These are phyloP conservation scores for Bellardia bayeri DNA, from an alignment of 2,888 invertebrate genomes.

Conservation along the genomic window DNA sequence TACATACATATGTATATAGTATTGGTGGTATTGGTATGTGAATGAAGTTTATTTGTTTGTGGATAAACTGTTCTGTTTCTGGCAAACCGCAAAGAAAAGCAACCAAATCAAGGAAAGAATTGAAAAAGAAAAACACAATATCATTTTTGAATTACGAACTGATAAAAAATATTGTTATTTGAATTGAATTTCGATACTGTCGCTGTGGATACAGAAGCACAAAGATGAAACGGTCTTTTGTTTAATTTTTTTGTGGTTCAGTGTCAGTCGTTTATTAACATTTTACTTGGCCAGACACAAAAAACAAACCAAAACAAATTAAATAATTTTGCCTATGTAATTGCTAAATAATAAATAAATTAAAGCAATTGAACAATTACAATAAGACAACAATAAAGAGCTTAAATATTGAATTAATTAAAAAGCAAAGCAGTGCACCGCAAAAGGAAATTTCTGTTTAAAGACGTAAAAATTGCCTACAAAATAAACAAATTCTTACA, in stretches of 20 bases:
- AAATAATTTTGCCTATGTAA: background rate
- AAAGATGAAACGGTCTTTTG: conserved; percentile 52
- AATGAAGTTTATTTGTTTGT: conserved; percentile 18
- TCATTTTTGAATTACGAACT: conserved; percentile 55
- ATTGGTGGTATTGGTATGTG: conserved; percentile 1
- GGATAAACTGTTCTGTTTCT: conserved; percentile 18
- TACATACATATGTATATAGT: background rate
- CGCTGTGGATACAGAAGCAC: conserved; percentile 35
- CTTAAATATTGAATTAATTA: background rate
- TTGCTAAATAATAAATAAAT: conserved; percentile 21
- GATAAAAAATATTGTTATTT: conserved; percentile 63
- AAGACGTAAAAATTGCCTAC: background rate
- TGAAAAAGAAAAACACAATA: conserved; percentile 35
- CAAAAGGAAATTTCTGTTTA: background rate
- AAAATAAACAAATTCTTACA: background rate
- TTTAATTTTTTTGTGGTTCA: conserved; percentile 27
- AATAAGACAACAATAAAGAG: background rate
- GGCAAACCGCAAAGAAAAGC: conserved; percentile 29
- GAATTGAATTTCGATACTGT: conserved; percentile 47
- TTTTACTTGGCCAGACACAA: conserved; percentile 61
- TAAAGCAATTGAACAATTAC: background rate
- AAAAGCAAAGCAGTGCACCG: background rate
- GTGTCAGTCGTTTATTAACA: conserved; percentile 63
- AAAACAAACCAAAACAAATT: conserved; percentile 33
- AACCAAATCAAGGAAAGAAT: background rate